These are phyloP conservation scores for Scolopax rusticola DNA, from an alignment of 2,797 vertebrate genomes.

Conservation along the genomic window DNA sequence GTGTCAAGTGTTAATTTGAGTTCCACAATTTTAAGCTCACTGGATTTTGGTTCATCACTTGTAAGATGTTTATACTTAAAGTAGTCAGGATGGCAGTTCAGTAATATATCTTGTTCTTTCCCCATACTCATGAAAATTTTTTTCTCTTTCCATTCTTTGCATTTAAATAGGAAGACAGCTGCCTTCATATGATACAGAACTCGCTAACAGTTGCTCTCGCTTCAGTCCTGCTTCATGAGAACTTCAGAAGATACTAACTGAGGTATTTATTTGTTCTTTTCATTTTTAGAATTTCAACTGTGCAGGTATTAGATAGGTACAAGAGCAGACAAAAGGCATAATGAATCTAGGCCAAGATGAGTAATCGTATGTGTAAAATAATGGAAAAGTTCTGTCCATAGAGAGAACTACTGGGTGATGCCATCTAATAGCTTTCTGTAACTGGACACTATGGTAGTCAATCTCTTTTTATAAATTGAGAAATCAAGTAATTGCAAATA, in stretches of 20 bases:
- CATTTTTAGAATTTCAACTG: neutral
- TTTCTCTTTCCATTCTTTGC: constrained; percentile 2
- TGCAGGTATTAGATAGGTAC: neutral
- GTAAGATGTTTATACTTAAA: neutral
- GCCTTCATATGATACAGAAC: constrained; percentile 49
- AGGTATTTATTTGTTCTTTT: constrained; percentile 57
- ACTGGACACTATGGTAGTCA: neutral
- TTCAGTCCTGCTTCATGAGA: constrained; percentile 52
- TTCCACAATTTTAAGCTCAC: neutral
- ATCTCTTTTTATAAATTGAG: neutral
- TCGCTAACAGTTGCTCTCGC: neutral
- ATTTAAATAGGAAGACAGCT: constrained; percentile 31
- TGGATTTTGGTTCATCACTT: neutral
- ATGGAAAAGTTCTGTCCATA: neutral
- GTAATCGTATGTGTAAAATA: neutral
- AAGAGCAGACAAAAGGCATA: neutral
- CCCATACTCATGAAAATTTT: neutral
- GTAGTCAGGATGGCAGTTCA: neutral
- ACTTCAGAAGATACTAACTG: constrained; percentile 50
- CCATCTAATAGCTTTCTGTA: neutral
- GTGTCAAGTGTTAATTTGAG: neutral
- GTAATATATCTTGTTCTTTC: neutral
- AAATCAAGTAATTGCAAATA: neutral
- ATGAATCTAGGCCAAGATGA: neutral
- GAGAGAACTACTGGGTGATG: neutral